A percentile compares a stretch with the other conserved stretches of the same genome.
These are phyloP conservation scores for Drosophila hamatofila DNA, from an alignment of 2,888 invertebrate species.

Conservation along the genomic window DNA sequence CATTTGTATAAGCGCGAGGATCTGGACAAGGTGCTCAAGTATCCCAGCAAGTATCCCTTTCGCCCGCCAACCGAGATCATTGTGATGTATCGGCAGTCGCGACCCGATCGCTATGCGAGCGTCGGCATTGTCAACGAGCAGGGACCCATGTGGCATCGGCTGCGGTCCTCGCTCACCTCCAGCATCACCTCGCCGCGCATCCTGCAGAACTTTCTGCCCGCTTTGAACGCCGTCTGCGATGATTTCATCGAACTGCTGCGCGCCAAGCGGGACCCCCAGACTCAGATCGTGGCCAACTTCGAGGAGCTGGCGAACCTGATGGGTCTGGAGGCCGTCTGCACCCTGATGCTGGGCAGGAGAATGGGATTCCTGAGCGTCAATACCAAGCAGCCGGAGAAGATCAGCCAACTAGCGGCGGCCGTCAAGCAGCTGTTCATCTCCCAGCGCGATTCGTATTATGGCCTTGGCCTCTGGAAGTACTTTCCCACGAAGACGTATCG, in stretches of 20 bases:
- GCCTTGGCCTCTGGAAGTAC: constrained; percentile 92
- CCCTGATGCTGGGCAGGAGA: constrained; percentile 91
- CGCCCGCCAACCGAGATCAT: constrained; percentile 94
- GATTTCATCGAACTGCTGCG: constrained; percentile 90
- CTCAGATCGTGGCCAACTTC: constrained; percentile 88
- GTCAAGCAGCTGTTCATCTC: constrained; percentile 92
- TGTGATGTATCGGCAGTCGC: constrained; percentile 89
- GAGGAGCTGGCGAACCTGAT: constrained; percentile 91
- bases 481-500: constrained; percentile 90
- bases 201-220: constrained; percentile 90
- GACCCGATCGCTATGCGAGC: constrained; percentile 92
- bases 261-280: constrained; percentile 86
- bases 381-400: constrained; percentile 87
- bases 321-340: constrained; percentile 93
- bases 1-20: constrained; percentile 90
- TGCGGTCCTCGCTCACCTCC: constrained; percentile 90
- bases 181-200: constrained; percentile 91
- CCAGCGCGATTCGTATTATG: constrained; percentile 92
- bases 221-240: constrained; percentile 90
- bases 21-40: constrained; percentile 91
- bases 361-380: constrained; percentile 89
- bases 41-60: constrained; percentile 90
- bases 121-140: constrained; percentile 94
- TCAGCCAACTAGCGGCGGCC: constrained; percentile 89
- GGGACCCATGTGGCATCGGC: constrained; percentile 91